Evolutionary conservation across 2,888 invertebrate species (phyloP), one percentile per base, ranked within the genome.

Genomic region (Rhorus exstirpatorius): DNA sequence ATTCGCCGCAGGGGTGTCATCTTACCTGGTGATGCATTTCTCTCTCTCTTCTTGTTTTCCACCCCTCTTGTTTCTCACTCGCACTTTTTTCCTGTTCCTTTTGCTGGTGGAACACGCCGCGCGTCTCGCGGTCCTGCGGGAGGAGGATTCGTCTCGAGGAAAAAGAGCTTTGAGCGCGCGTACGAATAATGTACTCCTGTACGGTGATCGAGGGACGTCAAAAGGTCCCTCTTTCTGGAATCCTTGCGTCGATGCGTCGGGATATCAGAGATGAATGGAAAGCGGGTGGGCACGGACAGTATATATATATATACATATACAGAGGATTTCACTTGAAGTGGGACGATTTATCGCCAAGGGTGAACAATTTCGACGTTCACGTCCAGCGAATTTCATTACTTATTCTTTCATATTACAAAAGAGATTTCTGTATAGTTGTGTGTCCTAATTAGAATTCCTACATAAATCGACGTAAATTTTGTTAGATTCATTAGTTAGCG

Each of bases 1-100:
- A 65, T 68, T 82, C 90, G 87, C 89, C 87, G 89, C 89, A 88
- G 91, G 90, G 90, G 90, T 90, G 91, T 90, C 89, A 87, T 90
- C 88, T 90, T 91, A 90, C 90, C 90, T 90, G 89, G 71, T 78
- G 72, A 65, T 78, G 68, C 67, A 63, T 41, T 44, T 46, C 53
- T 38, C 53, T 58, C 38, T 46, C 26, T 77, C 49, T 26, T 46
- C 26, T 77, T 38, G 7, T n/a, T 35, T 41, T 41, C 58, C 26
- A 55, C 51, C 63, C 51, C 46, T 17, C 21, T 21, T 19, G 21
- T 19, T 21, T 51, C 21, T 51, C 51, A 1, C 7, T 21, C 51
- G 3, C 51, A 21, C 35, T n/a, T 24, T 46, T 35, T 53, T 26
- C 38, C 51, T 67, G 12, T 67, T 31, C 17, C 49, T 67, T 67